Base-by-base conservation (phyloP, 37 sponge, comb jelly and placozoan species). In the Tethya wilhelma region DNA sequence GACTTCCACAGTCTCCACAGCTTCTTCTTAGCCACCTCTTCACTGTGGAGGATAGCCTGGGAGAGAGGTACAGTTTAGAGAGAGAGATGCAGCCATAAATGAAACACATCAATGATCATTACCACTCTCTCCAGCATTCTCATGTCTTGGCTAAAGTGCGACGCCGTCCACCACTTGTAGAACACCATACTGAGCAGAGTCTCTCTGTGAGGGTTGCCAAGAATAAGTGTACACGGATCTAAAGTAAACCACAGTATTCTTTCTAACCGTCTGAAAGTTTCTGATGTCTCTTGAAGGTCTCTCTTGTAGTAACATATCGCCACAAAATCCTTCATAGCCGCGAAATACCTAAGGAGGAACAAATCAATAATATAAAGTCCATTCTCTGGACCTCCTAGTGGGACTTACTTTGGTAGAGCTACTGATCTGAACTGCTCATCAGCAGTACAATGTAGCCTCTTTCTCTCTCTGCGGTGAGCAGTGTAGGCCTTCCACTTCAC, bases 91-190 rank as follows among this genome's bases (percentile, higher is more conserved):
- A 49, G 53, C 14, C 14, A 19, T 49, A 19, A 19, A 19, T 49
- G 53, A 19, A n/a, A n/a, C n/a, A n/a, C n/a, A n/a, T n/a, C n/a
- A n/a, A 41, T 34, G 12, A 22, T 4, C 11, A 37, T 70, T 28
- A 89, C 89, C 83, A 89, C 74, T 64, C 79, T 82, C 57, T 82
- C 83, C 78, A 82, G 23, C 73, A 82, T 64, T 22, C 82, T 66
- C 2, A 71, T 37, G 45, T 89, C 78, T 36, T 77, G 84, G 31
- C 78, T 76, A 0, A 78, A 59, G 29, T 65, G 64, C n/a, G 40
- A 71, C 37, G 2, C 78, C 37, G 78, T 82, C 83, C 78, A 77
- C 89, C 89, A 89, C 64, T 77, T 49, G 57, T 82, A 78, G 73
- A 89, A 89, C 12, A 38, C 83, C 79, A 82, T 82, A 9, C 36